Evolutionary conservation across 92 coral and sea anemone species (phyloP), one percentile per base, ranked within the genome.

Genomic region (Umimayanthus kanabou): DNA sequence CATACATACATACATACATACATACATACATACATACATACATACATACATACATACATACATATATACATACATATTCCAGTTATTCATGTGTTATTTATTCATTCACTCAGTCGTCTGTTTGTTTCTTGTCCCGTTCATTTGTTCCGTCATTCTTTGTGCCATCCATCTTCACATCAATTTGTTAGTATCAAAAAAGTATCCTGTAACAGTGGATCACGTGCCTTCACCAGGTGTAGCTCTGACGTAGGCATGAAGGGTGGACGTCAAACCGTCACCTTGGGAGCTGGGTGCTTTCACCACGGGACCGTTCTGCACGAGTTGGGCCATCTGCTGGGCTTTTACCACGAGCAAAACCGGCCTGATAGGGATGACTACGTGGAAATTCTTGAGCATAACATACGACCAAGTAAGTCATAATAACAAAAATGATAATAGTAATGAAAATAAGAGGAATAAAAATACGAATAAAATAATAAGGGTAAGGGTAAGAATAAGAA

Each of bases 291-390:
- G 26, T 96, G 99, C 79, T 93, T 94, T 23, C 93, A 88, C 73
- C 98, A 95, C 85, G 95, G 99, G 25, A 96, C 94, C 72, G 78
- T 96, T 55, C 93, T 96, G 30, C 99, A 96, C 82, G 99, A 96
- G 81, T 91, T 96, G 45, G 99, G 99, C 33, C 99, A 96, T 86
- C 85, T 95, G 47, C 88, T 96, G 42, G 99, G 99, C 28, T 96
- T 96, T 88, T 95, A 96, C 96, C 99, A 96, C 80, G 99, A 96
- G 57, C 99, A 96, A 67, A 96, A 96, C 88, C 82, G 99, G 76
- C 99, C 99, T 18, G 99, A 96, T 80, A 84, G 99, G 67, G 98
- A 96, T 74, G 88, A 89, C 65, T 94, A 88, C 81, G 94, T 97
- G 57, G 87, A 55, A 47, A 91, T 97, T 16, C 70, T 89, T 20